Percentiles rank a stretch among this genome's conserved stretches.
These are phyloP conservation scores for Nettapus auritus DNA, from an alignment of 2,113 vertebrate species.

Conservation along the genomic window DNA sequence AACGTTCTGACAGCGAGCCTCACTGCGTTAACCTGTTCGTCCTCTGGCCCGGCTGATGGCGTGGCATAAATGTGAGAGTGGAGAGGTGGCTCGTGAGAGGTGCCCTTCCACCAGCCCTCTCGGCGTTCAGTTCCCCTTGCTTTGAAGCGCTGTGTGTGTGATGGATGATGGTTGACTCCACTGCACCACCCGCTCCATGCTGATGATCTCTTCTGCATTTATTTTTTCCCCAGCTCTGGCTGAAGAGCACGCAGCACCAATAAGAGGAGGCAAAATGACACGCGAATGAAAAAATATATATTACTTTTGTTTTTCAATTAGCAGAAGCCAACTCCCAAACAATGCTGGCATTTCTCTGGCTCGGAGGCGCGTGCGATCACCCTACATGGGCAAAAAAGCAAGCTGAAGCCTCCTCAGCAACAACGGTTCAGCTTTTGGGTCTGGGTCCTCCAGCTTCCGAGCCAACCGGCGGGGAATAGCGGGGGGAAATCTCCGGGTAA, in stretches of 20 bases:
- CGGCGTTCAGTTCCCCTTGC: not conserved
- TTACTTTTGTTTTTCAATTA: slow-evolving; percentile 63
- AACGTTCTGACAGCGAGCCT: not conserved
- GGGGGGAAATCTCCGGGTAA: not conserved
- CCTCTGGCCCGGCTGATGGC: not conserved
- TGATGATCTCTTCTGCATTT: slow-evolving; percentile 11
- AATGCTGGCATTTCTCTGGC: not conserved
- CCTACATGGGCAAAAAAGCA: slow-evolving; percentile 51
- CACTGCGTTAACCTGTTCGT: not conserved
- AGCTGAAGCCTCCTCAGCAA: not conserved
- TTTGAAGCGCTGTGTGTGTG: not conserved
- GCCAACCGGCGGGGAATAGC: not conserved
- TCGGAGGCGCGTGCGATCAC: not conserved
- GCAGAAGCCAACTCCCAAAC: slow-evolving; percentile 30
- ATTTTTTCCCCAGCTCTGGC: not conserved
- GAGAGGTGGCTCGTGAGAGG: not conserved
- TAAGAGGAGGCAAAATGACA: slow-evolving; percentile 33
- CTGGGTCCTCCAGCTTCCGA: not conserved
- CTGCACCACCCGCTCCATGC: not conserved
- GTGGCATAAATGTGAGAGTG: fast-evolving
- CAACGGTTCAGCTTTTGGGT: not conserved
- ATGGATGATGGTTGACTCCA: not conserved
- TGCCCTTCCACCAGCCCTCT: not conserved
- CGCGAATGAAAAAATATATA: not conserved
- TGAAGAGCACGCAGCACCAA: slow-evolving; percentile 2